phyloP scores from a whole-genome alignment of 2,888 invertebrate genomes.

The Flabesymbios commensalis region DNA sequence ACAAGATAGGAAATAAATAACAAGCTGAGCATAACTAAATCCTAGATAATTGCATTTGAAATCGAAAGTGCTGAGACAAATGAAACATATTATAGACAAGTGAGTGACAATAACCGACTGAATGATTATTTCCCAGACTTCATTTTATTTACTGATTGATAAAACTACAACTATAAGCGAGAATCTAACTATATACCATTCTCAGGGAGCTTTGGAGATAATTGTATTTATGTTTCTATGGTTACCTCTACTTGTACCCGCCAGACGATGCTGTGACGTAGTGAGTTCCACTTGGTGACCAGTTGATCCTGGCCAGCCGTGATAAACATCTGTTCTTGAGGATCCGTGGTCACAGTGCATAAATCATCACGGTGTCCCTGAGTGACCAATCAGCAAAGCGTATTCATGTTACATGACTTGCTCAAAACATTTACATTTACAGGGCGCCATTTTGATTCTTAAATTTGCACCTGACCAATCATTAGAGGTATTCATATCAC shows the following conservation, averaged over 20 bases:
- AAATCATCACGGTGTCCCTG: conserved; percentile 88
- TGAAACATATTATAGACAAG: no score
- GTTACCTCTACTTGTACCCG: conserved; percentile 73
- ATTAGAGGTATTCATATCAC: no score
- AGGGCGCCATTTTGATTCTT: background rate
- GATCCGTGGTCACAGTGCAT: conserved; percentile 86
- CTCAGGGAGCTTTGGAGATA: no score
- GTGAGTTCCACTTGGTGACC: conserved; percentile 84
- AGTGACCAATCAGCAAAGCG: background rate
- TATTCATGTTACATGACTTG: background rate
- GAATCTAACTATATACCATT: no score
- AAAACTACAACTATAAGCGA: no score
- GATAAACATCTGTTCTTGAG: conserved; percentile 82
- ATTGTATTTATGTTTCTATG: background rate
- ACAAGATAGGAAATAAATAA: no score
- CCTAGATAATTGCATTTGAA: no score
- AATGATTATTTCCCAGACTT: no score
- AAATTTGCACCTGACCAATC: background rate
- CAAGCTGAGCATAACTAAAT: no score
- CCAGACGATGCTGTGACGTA: conserved; percentile 79
- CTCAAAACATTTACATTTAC: background rate
- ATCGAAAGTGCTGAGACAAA: no score
- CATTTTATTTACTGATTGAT: no score
- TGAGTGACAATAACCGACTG: background rate
- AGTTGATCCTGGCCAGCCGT: conserved; percentile 90